A percentile compares a stretch with the other conserved stretches of the same genome.
Conservation (phyloP, 2,888 invertebrate genomes). For the Calameuta idolon region DNA sequence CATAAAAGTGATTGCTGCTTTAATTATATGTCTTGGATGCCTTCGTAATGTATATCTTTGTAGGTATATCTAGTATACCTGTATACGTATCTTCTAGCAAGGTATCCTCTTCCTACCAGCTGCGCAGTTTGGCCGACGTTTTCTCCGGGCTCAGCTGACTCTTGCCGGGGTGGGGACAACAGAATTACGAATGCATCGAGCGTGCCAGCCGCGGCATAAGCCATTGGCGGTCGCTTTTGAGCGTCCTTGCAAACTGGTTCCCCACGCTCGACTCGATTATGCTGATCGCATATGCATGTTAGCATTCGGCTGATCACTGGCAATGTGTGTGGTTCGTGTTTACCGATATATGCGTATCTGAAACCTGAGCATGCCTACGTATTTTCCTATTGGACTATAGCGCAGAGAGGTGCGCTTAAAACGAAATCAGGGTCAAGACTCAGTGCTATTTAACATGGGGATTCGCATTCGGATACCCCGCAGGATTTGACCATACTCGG, state of each 20-base stretch:
- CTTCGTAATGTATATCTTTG: not conserved
- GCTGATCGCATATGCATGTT: slow-evolving; percentile 61
- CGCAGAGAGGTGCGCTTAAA: not conserved
- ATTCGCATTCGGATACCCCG: not conserved
- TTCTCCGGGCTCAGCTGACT: slow-evolving; percentile 44
- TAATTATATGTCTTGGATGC: not conserved
- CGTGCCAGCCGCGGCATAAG: slow-evolving; percentile 45
- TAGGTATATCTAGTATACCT: not conserved
- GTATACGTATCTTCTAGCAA: not conserved
- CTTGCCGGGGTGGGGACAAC: slow-evolving; percentile 30
- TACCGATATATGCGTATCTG: slow-evolving; percentile 31
- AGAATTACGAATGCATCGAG: slow-evolving; percentile 59
- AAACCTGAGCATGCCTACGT: not conserved
- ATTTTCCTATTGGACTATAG: not conserved
- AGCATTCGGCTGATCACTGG: slow-evolving; percentile 53
- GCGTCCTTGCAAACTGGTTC: slow-evolving; percentile 67
- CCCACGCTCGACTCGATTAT: slow-evolving; percentile 62
- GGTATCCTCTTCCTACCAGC: slow-evolving; percentile 14
- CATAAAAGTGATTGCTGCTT: not conserved
- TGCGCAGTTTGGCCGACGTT: slow-evolving; percentile 18
- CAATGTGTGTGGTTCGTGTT: slow-evolving; percentile 33
- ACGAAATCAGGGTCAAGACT: not conserved
- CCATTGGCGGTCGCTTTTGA: slow-evolving; percentile 55
- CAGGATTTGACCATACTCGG: not conserved
- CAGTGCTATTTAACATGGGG: not conserved